These are phyloP conservation scores for Protodeltote pygarga DNA, from an alignment of 2,888 invertebrate species.

Conservation along the genomic window DNA sequence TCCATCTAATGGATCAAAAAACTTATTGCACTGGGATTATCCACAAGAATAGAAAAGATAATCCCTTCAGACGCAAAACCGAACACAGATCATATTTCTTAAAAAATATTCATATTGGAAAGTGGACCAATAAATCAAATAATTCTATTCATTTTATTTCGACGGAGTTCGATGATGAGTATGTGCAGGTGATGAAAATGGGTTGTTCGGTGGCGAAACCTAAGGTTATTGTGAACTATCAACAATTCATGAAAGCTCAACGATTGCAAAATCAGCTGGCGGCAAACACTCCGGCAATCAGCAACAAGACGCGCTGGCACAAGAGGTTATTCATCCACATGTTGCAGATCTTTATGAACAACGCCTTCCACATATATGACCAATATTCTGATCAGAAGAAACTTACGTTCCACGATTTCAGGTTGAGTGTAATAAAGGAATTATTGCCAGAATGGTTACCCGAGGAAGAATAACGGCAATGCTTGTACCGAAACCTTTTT, in stretches of 20 bases:
- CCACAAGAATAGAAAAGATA: conserved; percentile 46
- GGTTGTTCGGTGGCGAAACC: conserved; percentile 35
- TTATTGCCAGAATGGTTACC: no score
- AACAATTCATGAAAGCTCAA: conserved; percentile 39
- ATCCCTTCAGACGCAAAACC: conserved; percentile 48
- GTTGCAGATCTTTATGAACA: conserved; percentile 38
- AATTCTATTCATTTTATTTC: conserved; percentile 38
- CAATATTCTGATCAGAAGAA: no score
- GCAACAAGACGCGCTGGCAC: conserved; percentile 32
- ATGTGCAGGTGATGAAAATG: conserved; percentile 29
- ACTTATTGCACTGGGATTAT: conserved; percentile 68
- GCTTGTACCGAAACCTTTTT: no score
- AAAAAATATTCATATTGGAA: conserved; percentile 46
- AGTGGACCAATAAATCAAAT: conserved; percentile 42
- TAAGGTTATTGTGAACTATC: conserved; percentile 38
- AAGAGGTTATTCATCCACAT: conserved; percentile 43
- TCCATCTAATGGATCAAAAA: conserved; percentile 50
- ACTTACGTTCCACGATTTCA: no score
- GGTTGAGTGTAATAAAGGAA: no score
- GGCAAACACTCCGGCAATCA: conserved; percentile 40
- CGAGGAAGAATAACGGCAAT: no score
- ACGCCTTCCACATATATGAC: conserved; percentile 29
- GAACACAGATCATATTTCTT: conserved; percentile 42
- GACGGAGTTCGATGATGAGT: conserved; percentile 30
- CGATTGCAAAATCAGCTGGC: conserved; percentile 45